A percentile compares a stretch with the other conserved stretches of the same genome.
Conservation (phyloP, 2,113 vertebrate species). For the Paracanthobrama guichenoti region DNA sequence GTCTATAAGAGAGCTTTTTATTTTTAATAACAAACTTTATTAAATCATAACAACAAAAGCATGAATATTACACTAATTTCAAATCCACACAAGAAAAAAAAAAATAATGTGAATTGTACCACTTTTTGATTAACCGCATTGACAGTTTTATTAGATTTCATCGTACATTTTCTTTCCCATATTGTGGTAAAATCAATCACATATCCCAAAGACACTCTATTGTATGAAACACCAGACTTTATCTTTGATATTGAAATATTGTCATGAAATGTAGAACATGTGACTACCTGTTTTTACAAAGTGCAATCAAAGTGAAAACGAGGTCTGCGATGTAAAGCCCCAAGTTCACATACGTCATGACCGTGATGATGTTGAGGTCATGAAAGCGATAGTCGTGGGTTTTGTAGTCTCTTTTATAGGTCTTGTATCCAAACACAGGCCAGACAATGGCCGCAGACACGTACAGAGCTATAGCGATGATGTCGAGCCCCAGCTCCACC, state of each 20-base stretch:
- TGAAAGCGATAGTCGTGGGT: accelerated
- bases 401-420: accelerated
- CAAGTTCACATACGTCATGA: conserved; percentile 74
- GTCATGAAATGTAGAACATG: background rate
- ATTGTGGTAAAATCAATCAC: background rate
- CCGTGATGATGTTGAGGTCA: conserved; percentile 63
- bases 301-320: conserved; percentile 63
- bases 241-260: background rate
- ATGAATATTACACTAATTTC: too few relatives aligned
- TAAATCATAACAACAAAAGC: too few relatives aligned
- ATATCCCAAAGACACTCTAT: too few relatives aligned
- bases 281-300: conserved; percentile 27
- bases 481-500: conserved; percentile 68
- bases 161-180: background rate
- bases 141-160: too few relatives aligned
- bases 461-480: conserved; percentile 70
- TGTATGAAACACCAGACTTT: background rate
- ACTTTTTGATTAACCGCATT: too few relatives aligned
- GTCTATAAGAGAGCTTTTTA: too few relatives aligned
- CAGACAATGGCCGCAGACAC: conserved; percentile 70
- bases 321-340: conserved; percentile 75
- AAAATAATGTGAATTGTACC: too few relatives aligned
- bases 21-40: too few relatives aligned
- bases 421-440: conserved; percentile 67
- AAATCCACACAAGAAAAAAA: too few relatives aligned